phyloP scores from a whole-genome alignment of 2,113 vertebrate species.

The Girardinichthys multiradiatus region DNA sequence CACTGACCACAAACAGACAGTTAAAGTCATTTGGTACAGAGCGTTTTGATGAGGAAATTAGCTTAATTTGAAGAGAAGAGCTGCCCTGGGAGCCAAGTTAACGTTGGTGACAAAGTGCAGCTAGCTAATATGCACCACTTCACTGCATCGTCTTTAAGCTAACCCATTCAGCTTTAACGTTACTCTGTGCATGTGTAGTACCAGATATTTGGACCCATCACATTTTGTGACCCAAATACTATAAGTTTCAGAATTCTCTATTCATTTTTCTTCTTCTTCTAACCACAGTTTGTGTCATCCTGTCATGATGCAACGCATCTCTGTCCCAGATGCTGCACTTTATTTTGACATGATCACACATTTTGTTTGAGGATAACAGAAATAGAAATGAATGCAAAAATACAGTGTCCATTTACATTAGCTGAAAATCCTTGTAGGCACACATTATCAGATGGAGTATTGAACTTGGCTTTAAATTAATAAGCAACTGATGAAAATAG shows the following conservation, averaged over 20 bases:
- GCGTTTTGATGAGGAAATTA: not conserved
- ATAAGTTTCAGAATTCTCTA: not conserved
- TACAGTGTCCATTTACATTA: not conserved
- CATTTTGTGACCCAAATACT: not conserved
- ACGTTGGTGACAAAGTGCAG: slow-evolving; percentile 26
- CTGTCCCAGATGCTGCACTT: no score
- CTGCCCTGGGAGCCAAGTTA: slow-evolving; percentile 5
- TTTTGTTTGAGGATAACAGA: not conserved
- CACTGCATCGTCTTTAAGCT: slow-evolving; percentile 18
- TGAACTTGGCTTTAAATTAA: not conserved
- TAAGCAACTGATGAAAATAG: not conserved
- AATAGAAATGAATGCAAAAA: not conserved
- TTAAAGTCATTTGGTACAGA: no score
- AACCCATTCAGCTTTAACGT: slow-evolving; percentile 31
- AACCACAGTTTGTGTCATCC: not conserved
- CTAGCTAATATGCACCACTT: slow-evolving; percentile 39
- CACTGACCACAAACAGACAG: not conserved
- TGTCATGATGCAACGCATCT: not conserved
- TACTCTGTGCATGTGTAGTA: slow-evolving; percentile 25
- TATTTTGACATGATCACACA: not conserved
- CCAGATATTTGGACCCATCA: not conserved
- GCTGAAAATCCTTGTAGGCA: not conserved
- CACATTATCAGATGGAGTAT: not conserved
- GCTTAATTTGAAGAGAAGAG: not conserved
- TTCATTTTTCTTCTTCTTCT: not conserved